Evolutionary conservation across 2,113 vertebrate species (phyloP).

Genomic region (Catharus minimus): DNA sequence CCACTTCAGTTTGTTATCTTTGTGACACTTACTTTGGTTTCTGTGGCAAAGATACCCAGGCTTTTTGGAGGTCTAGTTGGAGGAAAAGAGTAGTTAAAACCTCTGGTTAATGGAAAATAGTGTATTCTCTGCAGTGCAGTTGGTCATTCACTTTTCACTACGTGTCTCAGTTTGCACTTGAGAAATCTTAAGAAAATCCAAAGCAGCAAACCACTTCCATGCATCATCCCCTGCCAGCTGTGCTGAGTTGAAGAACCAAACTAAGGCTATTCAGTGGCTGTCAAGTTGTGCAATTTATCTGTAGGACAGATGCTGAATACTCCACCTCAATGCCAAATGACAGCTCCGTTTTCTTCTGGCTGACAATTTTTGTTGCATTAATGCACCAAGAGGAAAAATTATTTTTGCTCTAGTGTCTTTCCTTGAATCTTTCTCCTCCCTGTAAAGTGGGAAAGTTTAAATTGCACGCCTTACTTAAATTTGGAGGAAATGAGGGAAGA

Average conservation of each 20-base stretch:
- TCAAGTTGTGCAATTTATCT: not conserved
- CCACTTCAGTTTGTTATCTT: not conserved
- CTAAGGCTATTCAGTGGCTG: not conserved
- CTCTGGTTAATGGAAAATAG: not conserved
- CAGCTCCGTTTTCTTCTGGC: not conserved
- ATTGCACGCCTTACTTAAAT: not conserved
- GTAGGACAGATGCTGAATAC: not conserved
- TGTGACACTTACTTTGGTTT: not conserved
- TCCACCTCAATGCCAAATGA: not conserved
- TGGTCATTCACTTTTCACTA: not conserved
- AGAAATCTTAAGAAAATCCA: not conserved
- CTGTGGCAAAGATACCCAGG: not conserved
- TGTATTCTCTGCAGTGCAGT: not conserved
- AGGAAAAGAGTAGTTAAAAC: not conserved
- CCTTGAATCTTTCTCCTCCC: not conserved
- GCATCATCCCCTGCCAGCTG: not conserved
- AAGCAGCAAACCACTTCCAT: not conserved
- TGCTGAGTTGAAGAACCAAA: not conserved
- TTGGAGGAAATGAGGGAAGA: not conserved
- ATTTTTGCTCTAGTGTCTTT: not conserved
- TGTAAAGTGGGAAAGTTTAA: not conserved
- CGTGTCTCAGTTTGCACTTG: not conserved
- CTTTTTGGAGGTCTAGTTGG: not conserved
- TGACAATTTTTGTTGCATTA: not conserved
- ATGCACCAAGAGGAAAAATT: not conserved